Evolutionary conservation across 1,140 invertebrate genomes (phyloP), one percentile per base, ranked within the genome.

Genomic region (Temnothorax curvispinosus): DNA sequence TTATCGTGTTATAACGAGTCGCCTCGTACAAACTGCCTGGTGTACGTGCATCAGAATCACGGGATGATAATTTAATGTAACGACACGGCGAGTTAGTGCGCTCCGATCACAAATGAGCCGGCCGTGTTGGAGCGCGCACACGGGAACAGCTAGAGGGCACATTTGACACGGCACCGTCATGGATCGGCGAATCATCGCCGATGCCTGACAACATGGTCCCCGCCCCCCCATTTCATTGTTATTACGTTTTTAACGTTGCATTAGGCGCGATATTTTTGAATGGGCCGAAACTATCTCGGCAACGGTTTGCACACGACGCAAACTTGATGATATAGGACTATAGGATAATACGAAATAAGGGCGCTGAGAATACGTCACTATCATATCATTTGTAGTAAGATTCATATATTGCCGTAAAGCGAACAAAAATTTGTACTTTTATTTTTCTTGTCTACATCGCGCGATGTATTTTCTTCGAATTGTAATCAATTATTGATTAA

Each of bases 161-260:
- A 94, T 94, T 93, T 93, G 93, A 94, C 93, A 94, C 93, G 94
- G 87, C 81, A 74, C 89, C 93, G 91, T 92, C 92, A 93, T 92
- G 92, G 92, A 94, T 95, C 93, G 93, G 92, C 94, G 94, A 95
- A 94, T 95, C 92, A 94, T 94, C 92, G 77, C 44, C 60, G 47
- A 67, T 52, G 75, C 75, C 56, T 64, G 75, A 81, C 85, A 86
- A 72, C 65, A 71, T 80, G 38, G 72, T 52, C 52, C 50, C 27
- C 76, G 72, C 64, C 52, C 50, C 76, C 76, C 27, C 50, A 21
- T 82, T 80, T 86, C 76, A 81, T 84, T 84, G 80, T 75, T 84
- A 84, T 84, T 84, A 84, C 60, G 71, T 84, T 84, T 84, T 84
- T 84, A 84, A 84, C 80, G 69, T 11, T 7, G 41, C 13, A 15